These are phyloP conservation scores for Gordius sp. DNA, from an alignment of 2,888 invertebrate genomes.

Conservation along the genomic window DNA sequence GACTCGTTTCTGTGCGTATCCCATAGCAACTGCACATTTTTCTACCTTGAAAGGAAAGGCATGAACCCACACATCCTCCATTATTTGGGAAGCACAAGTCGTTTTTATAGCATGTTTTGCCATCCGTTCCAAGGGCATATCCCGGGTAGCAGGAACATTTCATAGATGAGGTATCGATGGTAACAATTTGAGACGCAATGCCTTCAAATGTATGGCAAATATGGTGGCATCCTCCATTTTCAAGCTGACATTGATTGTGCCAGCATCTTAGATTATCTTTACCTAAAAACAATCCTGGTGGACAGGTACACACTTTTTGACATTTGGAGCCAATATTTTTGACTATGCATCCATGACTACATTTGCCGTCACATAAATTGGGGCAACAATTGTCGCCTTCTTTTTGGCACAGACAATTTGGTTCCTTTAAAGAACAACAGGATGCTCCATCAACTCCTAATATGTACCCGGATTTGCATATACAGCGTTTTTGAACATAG, in stretches of 20 bases:
- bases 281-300: neutral
- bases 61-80: neutral
- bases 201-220: neutral
- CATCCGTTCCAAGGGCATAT: constrained; percentile 20
- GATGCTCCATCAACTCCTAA: neutral
- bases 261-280: neutral
- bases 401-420: neutral
- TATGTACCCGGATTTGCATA: neutral
- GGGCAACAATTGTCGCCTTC: neutral
- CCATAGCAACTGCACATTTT: neutral
- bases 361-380: neutral
- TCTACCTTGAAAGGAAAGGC: neutral
- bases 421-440: neutral
- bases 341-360: neutral
- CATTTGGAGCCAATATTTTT: neutral
- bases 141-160: constrained; percentile 21
- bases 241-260: neutral
- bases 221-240: neutral
- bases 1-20: no score
- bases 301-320: neutral
- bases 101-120: constrained; percentile 19
- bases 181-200: no score
- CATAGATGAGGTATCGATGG: no score
- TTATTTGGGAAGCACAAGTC: neutral
- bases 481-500: neutral